These are phyloP conservation scores for Aramus guarauna DNA, from an alignment of 2,113 vertebrate genomes.

Conservation along the genomic window DNA sequence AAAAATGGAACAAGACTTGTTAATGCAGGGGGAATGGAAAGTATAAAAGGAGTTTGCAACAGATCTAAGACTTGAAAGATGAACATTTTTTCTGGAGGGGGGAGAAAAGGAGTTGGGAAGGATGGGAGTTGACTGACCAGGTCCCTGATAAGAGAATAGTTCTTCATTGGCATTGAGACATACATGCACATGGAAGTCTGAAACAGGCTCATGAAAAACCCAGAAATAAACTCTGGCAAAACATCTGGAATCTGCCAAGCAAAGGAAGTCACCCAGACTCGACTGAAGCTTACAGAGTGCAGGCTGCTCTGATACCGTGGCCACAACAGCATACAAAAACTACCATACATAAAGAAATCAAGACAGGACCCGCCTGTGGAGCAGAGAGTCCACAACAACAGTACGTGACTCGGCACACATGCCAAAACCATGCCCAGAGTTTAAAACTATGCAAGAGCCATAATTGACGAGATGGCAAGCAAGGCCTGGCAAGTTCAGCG, in stretches of 20 bases:
- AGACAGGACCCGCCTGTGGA: neutral
- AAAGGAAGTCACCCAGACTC: constrained; percentile 24
- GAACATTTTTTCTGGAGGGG: neutral
- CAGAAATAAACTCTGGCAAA: constrained; percentile 14
- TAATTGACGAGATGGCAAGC: neutral
- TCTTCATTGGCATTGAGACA: neutral
- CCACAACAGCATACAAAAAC: neutral
- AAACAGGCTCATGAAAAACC: neutral
- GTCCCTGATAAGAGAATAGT: neutral
- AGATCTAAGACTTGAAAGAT: neutral
- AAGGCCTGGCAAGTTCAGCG: neutral
- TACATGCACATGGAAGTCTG: neutral
- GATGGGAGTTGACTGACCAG: neutral
- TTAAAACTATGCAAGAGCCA: neutral
- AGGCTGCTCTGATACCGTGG: neutral
- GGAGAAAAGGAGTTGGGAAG: neutral
- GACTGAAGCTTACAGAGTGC: neutral
- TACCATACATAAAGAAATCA: neutral
- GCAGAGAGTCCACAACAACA: neutral
- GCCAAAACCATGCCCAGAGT: neutral
- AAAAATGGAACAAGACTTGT: neutral
- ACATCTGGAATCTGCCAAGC: constrained; percentile 37
- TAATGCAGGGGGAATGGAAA: neutral
- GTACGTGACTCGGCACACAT: accelerated
- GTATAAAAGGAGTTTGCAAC: neutral